These are phyloP conservation scores for Melanophora roralis DNA, from an alignment of 2,888 invertebrate species.

Conservation along the genomic window DNA sequence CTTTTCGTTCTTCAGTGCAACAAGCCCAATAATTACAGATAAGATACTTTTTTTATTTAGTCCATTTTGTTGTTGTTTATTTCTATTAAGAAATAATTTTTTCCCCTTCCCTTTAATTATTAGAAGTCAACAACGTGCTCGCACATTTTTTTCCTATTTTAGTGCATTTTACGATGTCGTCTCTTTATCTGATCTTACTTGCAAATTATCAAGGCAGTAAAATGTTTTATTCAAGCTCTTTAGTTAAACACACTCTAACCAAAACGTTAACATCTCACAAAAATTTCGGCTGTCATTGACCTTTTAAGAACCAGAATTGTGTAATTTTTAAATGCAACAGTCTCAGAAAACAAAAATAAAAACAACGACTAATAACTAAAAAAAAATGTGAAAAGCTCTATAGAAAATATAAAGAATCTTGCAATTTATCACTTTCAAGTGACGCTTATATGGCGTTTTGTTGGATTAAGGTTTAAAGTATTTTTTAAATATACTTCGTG, in stretches of 20 bases:
- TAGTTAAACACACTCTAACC: neutral
- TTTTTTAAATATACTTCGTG: too few relatives aligned
- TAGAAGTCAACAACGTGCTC: neutral
- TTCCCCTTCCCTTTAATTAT: neutral
- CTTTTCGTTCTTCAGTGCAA: constrained; percentile 14
- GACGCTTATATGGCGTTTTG: constrained; percentile 13
- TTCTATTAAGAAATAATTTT: neutral
- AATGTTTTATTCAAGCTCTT: constrained; percentile 16
- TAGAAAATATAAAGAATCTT: constrained; percentile 19
- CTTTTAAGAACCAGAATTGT: constrained; percentile 28
- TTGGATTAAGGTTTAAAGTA: too few relatives aligned
- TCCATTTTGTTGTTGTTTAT: neutral
- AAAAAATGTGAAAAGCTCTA: constrained; percentile 5
- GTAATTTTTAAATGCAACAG: constrained; percentile 43
- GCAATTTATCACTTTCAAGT: constrained; percentile 9
- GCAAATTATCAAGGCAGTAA: neutral
- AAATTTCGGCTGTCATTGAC: constrained; percentile 60
- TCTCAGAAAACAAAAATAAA: constrained; percentile 10
- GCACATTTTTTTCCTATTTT: neutral
- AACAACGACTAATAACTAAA: constrained; percentile 36
- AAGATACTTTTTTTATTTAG: constrained; percentile 3
- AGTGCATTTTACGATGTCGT: neutral
- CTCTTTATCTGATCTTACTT: constrained; percentile 8
- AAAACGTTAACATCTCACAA: constrained; percentile 19
- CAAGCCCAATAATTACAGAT: constrained; percentile 33